Percentiles rank a stretch among this genome's conserved stretches.
phyloP scores from a whole-genome alignment of 1,140 invertebrate species.

The Trypoxylus dichotomus region DNA sequence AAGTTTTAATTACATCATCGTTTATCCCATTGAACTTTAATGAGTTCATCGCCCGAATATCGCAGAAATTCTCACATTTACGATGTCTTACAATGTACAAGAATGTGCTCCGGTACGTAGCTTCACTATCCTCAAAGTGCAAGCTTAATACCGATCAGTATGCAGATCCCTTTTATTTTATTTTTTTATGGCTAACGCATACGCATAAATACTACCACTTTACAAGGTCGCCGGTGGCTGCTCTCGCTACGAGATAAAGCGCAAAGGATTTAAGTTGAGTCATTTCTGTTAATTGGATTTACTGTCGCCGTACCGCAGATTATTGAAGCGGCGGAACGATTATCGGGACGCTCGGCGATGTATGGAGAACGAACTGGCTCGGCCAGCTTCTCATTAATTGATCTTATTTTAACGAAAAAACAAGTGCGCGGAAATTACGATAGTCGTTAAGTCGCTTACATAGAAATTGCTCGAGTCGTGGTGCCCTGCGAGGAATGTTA shows the following conservation, averaged over 20 bases:
- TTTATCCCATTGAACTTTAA: no score
- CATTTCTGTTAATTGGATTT: constrained; percentile 25
- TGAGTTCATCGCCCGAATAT: no score
- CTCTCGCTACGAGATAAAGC: neutral
- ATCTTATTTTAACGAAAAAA: constrained; percentile 10
- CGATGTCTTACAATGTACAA: neutral
- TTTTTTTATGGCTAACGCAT: neutral
- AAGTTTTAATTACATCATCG: no score
- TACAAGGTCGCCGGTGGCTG: neutral
- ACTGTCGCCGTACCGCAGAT: neutral
- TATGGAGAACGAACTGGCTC: neutral
- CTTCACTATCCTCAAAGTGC: no score
- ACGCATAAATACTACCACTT: neutral
- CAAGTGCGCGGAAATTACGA: neutral
- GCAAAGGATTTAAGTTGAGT: neutral
- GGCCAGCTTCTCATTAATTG: neutral
- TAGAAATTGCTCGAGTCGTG: neutral
- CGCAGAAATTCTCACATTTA: no score
- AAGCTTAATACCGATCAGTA: neutral
- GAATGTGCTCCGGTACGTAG: neutral
- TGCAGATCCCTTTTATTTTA: neutral
- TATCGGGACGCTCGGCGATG: neutral
- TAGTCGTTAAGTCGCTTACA: neutral
- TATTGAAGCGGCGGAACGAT: neutral
- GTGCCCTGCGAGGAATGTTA: neutral